Conservation (phyloP, 2,888 invertebrate species). For the Fragum fragum region DNA sequence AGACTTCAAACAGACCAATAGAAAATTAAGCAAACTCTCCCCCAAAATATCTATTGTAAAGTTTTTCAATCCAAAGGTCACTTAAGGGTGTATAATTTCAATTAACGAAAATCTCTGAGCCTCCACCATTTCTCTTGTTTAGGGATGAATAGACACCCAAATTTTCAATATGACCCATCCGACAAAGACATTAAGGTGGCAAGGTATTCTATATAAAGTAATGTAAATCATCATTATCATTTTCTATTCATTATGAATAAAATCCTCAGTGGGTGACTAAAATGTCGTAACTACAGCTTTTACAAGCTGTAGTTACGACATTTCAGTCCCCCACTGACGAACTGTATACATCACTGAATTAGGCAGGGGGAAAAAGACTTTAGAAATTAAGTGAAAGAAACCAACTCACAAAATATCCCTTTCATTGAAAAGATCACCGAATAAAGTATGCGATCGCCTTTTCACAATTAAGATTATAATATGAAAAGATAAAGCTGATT, state of each 20-base stretch:
- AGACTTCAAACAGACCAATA: constrained; percentile 78
- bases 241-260: constrained; percentile 66
- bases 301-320: no score
- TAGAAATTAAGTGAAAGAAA: constrained; percentile 44
- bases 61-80: constrained; percentile 70
- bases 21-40: constrained; percentile 73
- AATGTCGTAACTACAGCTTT: no score
- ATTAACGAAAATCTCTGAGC: constrained; percentile 58
- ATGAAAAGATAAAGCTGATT: constrained; percentile 74
- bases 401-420: constrained; percentile 68
- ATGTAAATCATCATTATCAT: constrained; percentile 64
- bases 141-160: constrained; percentile 70
- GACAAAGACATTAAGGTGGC: constrained; percentile 42
- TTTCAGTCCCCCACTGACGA: no score
- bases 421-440: constrained; percentile 63
- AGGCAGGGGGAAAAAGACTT: constrained; percentile 55
- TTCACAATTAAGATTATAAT: constrained; percentile 73
- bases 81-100: constrained; percentile 73
- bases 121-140: constrained; percentile 68
- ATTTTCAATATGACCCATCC: constrained; percentile 26
- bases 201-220: constrained; percentile 55
- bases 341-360: constrained; percentile 67
- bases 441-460: constrained; percentile 76
- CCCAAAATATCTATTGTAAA: constrained; percentile 74
- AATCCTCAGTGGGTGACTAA: constrained; percentile 5